Evolutionary conservation across 2,888 invertebrate species (phyloP).

Genomic region (Criorhina ranunculi): DNA sequence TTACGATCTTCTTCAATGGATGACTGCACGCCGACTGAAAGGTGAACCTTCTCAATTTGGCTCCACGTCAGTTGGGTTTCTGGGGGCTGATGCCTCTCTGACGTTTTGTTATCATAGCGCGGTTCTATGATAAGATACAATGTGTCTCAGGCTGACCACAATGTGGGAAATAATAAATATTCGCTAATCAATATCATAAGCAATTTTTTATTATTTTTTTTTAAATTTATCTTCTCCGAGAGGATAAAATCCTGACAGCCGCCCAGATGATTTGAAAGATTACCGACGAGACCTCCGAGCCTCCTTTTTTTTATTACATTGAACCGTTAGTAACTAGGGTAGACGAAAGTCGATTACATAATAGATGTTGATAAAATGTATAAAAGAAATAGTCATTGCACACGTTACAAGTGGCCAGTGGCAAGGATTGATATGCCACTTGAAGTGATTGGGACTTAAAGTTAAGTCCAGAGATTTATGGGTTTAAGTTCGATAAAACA

Average conservation of each 20-base stretch:
- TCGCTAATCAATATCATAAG: constrained; percentile 36
- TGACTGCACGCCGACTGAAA: constrained; percentile 62
- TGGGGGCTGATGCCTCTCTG: constrained; percentile 53
- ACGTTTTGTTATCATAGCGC: constrained; percentile 53
- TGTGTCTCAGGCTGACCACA: constrained; percentile 37
- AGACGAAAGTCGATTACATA: constrained; percentile 30
- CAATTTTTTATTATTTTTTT: constrained; percentile 3
- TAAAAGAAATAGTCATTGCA: constrained; percentile 19
- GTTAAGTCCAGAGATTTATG: constrained; percentile 36
- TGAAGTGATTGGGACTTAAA: constrained; percentile 44
- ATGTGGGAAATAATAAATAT: constrained; percentile 32
- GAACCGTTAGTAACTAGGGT: constrained; percentile 52
- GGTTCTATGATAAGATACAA: constrained; percentile 65
- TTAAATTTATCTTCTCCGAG: background rate
- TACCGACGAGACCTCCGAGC: background rate
- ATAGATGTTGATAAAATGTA: constrained; percentile 9
- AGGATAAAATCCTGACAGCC: constrained; percentile 37
- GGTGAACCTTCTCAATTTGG: constrained; percentile 19
- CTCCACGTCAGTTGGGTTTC: constrained; percentile 43
- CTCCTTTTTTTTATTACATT: background rate
- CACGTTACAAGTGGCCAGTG: constrained; percentile 44
- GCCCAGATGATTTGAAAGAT: constrained; percentile 33
- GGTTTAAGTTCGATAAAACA: background rate
- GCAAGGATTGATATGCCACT: constrained; percentile 30
- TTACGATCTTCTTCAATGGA: constrained; percentile 52